phyloP scores from a whole-genome alignment of 2,888 invertebrate species.

The Fragum fragum region DNA sequence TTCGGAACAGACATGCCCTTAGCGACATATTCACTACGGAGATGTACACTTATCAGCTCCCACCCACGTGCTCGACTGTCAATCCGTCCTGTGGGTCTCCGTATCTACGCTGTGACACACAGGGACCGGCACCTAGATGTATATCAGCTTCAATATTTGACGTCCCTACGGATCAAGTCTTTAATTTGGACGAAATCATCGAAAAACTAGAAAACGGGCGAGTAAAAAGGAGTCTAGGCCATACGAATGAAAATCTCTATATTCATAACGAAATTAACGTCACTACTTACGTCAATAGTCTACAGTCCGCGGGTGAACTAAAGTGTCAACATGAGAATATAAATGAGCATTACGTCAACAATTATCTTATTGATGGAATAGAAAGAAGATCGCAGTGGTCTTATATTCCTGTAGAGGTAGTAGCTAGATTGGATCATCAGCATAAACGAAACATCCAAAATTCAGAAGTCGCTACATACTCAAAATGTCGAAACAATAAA shows the following conservation, averaged over 20 bases:
- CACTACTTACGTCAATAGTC: constrained; percentile 34
- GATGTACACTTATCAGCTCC: constrained; percentile 75
- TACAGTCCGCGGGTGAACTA: constrained; percentile 49
- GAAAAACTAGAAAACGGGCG: constrained; percentile 7
- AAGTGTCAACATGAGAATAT: constrained; percentile 60
- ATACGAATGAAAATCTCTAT: background rate
- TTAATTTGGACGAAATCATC: constrained; percentile 42
- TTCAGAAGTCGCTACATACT: constrained; percentile 42
- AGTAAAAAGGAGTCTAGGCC: background rate
- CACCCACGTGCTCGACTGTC: constrained; percentile 72
- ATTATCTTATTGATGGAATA: constrained; percentile 63
- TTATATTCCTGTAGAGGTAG: constrained; percentile 66
- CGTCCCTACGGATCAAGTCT: constrained; percentile 51
- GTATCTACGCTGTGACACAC: constrained; percentile 69
- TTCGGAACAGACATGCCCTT: constrained; percentile 73
- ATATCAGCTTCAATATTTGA: constrained; percentile 65
- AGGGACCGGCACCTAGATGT: constrained; percentile 55
- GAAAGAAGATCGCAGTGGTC: constrained; percentile 66
- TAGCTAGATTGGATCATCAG: constrained; percentile 9
- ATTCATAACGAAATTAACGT: constrained; percentile 40
- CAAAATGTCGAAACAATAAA: constrained; percentile 48
- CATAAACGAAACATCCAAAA: background rate
- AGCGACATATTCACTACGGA: constrained; percentile 72
- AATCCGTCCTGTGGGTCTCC: constrained; percentile 75
- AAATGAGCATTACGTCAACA: constrained; percentile 59